A percentile compares a stretch with the other conserved stretches of the same genome.
Evolutionary conservation across 2,113 vertebrate genomes (phyloP).

Genomic region (Brachyhypopomus occidentalis): DNA sequence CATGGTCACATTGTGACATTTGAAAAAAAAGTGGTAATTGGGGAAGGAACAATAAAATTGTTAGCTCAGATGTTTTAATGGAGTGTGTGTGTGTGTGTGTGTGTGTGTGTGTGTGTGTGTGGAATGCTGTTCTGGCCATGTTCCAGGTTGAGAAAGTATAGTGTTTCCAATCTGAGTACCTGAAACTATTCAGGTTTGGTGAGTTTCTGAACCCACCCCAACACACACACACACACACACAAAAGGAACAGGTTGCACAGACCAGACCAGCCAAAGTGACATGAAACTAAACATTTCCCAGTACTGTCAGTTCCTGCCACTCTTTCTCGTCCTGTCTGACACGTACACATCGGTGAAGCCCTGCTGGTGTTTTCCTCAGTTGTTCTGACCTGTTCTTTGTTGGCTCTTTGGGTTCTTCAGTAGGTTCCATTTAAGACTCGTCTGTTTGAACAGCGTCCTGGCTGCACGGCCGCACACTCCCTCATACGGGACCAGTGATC

Average conservation of each 20-base stretch:
- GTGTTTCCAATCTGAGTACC: conserved; percentile 53
- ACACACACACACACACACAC: conserved; percentile 34
- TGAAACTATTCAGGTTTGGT: conserved; percentile 57
- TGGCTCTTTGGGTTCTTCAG: too few relatives aligned
- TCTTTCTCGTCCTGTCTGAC: conserved; percentile 18
- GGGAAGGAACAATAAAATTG: conserved; percentile 3
- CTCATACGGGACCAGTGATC: neutral
- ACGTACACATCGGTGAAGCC: neutral
- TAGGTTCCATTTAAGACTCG: neutral
- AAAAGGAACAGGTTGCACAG: conserved; percentile 50
- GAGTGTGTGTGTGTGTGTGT: conserved; percentile 43
- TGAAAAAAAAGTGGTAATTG: conserved; percentile 1
- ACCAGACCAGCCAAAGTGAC: conserved; percentile 47
- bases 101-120: conserved; percentile 49
- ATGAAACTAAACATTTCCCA: conserved; percentile 55
- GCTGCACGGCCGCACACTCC: neutral
- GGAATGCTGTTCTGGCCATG: conserved; percentile 84
- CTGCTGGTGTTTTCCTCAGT: too few relatives aligned
- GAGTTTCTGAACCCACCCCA: conserved; percentile 42
- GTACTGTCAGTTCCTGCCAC: conserved; percentile 29
- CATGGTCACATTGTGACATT: neutral
- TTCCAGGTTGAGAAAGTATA: conserved; percentile 59
- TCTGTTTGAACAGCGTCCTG: neutral
- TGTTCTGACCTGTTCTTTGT: too few relatives aligned
- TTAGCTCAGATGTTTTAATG: conserved; percentile 22